Evolutionary conservation across 2,797 vertebrate genomes (phyloP), one percentile per base, ranked within the genome.

Genomic region (Lerista edwardsae): DNA sequence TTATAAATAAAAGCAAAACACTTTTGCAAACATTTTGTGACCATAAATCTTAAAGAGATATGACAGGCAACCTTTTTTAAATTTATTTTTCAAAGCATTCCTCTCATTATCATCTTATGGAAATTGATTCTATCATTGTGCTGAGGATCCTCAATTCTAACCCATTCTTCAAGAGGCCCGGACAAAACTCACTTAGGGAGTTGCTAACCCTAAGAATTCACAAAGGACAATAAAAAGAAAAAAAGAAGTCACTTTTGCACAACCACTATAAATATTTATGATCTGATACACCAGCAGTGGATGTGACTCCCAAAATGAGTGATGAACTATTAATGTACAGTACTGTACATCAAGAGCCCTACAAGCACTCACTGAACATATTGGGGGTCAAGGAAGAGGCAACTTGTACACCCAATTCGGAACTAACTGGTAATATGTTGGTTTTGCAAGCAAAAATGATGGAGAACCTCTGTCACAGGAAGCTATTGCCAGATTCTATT

Each of bases 1-100:
- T 94, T 92, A 93, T 83, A 91, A 36, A 85, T 87, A 89, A 76
- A 83, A 93, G 86, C 85, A 93, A 91, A 89, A 91, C 90, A 93
- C 89, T 91, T 93, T 94, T 91, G 93, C 84, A 84, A 92, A 91
- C 80, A 83, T 91, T 89, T 90, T 93, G 91, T 72, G 86, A 90
- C 75, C 86, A 81, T 80, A 87, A 93, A 91, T 87, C 79, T 84
- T 89, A 84, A 93, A 87, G 88, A 86, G 79, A 80, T 86, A 84
- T n/a, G 82, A 3, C 11, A 77, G 29, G 67, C 61, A 75, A 27
- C 19, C 19, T 67, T 67, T 76, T 67, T 12, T 36, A 67, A 36
- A 47, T 21, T 39, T 83, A n/a, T 82, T 73, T 75, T 41, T 83
- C 36, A 80, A 68, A 69, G 31, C 25, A 39, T 71, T 80, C n/a